phyloP scores from a whole-genome alignment of 1,140 invertebrate species.

The Mamestra configurata region DNA sequence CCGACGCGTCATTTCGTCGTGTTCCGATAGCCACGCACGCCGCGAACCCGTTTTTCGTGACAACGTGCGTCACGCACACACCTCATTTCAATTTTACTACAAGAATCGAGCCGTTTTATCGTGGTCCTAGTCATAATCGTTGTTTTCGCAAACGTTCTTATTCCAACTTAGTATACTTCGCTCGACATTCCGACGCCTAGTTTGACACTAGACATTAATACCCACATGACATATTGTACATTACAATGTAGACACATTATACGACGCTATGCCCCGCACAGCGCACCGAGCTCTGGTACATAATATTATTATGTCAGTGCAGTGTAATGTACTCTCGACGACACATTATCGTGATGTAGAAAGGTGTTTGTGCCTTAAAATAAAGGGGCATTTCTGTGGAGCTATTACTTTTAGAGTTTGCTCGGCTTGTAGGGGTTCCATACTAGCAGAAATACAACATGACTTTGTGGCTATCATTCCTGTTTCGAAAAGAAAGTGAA shows the following conservation, averaged over 20 bases:
- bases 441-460: neutral
- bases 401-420: slow-evolving; percentile 53
- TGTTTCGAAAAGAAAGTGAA: slow-evolving; percentile 42
- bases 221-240: slow-evolving; percentile 59
- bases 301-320: slow-evolving; percentile 63
- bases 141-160: slow-evolving; percentile 55
- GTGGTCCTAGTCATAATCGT: slow-evolving; percentile 50
- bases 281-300: slow-evolving; percentile 46
- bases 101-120: slow-evolving; percentile 56
- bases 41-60: slow-evolving; percentile 61
- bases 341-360: slow-evolving; percentile 58
- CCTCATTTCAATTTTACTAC: slow-evolving; percentile 65
- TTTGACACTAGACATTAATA: slow-evolving; percentile 57
- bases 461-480: slow-evolving; percentile 16
- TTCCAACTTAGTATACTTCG: slow-evolving; percentile 45
- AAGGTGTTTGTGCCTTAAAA: slow-evolving; percentile 56
- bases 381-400: slow-evolving; percentile 53
- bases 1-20: slow-evolving; percentile 53
- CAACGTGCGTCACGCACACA: slow-evolving; percentile 62
- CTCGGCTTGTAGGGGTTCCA: slow-evolving; percentile 11
- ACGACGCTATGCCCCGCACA: slow-evolving; percentile 48
- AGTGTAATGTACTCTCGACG: slow-evolving; percentile 60
- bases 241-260: slow-evolving; percentile 62
- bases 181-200: slow-evolving; percentile 55
- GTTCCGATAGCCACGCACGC: slow-evolving; percentile 55